phyloP scores from a whole-genome alignment of 1,140 invertebrate genomes.

The Zaprionus vittiger region DNA sequence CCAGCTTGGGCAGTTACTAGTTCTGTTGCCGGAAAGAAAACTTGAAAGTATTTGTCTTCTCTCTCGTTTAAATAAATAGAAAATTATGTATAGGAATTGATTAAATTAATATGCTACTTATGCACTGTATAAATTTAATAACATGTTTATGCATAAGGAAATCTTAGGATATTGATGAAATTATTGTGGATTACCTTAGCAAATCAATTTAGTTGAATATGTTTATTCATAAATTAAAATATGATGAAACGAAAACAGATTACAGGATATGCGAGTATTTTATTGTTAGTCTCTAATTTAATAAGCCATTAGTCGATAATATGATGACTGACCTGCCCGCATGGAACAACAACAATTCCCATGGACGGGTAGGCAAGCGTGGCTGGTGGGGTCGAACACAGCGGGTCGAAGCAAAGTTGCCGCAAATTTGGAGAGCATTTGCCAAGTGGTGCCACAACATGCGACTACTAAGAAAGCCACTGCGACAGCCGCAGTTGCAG shows the following conservation, averaged over 20 bases:
- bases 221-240: too few species aligned
- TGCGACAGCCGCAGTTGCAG: slow-evolving; percentile 10
- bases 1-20: neutral
- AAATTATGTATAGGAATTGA: neutral
- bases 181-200: too few species aligned
- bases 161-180: too few species aligned
- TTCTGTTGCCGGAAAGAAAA: neutral
- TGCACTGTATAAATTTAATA: neutral
- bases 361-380: slow-evolving; percentile 5
- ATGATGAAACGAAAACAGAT: neutral
- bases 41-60: neutral
- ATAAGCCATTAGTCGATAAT: neutral
- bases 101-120: neutral
- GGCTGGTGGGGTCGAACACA: slow-evolving; percentile 26
- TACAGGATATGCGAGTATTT: neutral
- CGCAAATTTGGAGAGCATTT: slow-evolving; percentile 13
- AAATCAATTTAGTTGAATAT: too few species aligned
- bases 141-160: too few species aligned
- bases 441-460: slow-evolving; percentile 18
- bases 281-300: too few species aligned
- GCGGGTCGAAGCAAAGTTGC: neutral
- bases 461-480: slow-evolving; percentile 15
- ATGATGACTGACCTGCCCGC: neutral
- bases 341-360: slow-evolving; percentile 1
- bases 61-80: neutral